Percentiles rank a stretch among this genome's conserved stretches.
Conservation (phyloP, 2,113 vertebrate genomes). For the Saccopteryx leptura region DNA sequence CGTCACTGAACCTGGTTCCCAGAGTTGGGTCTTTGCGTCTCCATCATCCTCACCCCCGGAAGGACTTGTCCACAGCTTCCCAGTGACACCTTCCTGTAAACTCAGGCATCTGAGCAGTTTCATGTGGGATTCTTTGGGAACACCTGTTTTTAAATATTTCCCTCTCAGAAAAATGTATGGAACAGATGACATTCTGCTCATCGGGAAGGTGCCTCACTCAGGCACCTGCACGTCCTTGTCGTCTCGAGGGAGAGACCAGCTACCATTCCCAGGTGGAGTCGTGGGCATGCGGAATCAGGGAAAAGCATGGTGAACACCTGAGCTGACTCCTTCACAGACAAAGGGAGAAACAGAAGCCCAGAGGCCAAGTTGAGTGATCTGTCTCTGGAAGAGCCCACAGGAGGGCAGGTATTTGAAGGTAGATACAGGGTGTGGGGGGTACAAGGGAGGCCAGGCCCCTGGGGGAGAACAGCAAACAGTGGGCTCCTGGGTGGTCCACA, state of each 20-base stretch:
- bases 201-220: fast-evolving
- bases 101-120: no score
- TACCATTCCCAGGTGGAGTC: fast-evolving
- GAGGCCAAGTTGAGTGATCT: fast-evolving
- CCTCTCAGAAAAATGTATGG: neutral
- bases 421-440: neutral
- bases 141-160: neutral
- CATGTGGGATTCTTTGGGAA: neutral
- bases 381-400: fast-evolving
- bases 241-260: neutral
- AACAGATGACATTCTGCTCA: neutral
- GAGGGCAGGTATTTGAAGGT: neutral
- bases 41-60: no score
- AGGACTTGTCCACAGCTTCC: no score
- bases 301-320: fast-evolving
- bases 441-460: fast-evolving
- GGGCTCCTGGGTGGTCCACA: fast-evolving
- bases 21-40: no score
- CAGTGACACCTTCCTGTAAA: neutral
- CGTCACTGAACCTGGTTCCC: no score
- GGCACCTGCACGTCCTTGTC: fast-evolving
- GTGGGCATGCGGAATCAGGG: fast-evolving
- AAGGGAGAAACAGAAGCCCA: fast-evolving
- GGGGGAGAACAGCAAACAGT: fast-evolving
- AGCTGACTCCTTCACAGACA: fast-evolving